Conservation (phyloP, 2,113 vertebrate genomes). For the Hyperoodon ampullatus region DNA sequence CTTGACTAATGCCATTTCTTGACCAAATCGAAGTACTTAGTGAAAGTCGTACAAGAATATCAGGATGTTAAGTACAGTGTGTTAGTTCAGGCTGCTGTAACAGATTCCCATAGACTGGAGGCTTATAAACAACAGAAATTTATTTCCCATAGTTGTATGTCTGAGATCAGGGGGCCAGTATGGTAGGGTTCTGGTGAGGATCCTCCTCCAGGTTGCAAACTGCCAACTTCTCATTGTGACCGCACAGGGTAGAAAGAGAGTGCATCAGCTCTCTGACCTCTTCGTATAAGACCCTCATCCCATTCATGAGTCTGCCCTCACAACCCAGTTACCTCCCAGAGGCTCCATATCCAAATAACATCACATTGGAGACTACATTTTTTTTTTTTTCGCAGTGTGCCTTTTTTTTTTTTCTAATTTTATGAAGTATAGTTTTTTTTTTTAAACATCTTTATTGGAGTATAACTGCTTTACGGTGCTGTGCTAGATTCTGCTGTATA, state of each 20-base stretch:
- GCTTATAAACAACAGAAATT: neutral
- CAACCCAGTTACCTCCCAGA: neutral
- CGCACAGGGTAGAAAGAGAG: no score
- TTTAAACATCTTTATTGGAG: no score
- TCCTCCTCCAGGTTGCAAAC: neutral
- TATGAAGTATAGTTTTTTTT: no score
- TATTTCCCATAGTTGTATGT: neutral
- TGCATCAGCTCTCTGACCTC: neutral
- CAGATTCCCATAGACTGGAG: neutral
- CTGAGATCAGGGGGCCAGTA: neutral
- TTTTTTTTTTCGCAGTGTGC: no score
- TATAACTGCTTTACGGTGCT: no score
- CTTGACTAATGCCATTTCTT: neutral
- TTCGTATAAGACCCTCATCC: neutral
- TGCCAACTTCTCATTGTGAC: neutral
- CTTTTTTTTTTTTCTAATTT: no score
- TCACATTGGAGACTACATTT: neutral
- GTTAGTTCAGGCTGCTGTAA: neutral
- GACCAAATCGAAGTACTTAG: neutral
- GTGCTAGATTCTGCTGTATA: no score
- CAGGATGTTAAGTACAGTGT: neutral
- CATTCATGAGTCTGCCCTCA: neutral
- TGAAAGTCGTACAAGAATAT: neutral
- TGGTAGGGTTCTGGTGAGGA: neutral
- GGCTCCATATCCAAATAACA: neutral